Base-by-base conservation (phyloP, 1,140 invertebrate genomes). In the Aphelenchoides fujianensis region DNA sequence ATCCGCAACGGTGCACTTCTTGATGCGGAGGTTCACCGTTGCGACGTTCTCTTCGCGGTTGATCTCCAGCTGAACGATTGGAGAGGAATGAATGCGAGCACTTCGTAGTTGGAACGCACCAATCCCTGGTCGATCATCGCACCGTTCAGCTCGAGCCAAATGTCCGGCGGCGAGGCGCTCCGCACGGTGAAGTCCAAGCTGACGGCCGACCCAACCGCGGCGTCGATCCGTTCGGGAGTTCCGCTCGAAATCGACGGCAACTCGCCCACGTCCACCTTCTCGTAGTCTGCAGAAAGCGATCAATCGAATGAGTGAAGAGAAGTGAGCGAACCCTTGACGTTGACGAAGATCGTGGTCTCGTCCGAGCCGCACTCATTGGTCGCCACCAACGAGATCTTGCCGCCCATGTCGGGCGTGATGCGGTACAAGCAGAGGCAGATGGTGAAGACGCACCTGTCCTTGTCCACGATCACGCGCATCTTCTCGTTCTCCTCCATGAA, bases 401-500 rank as follows among this genome's bases (percentile, higher is more conserved):
- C 70, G 9, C 35, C 48, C 2, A 69, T 30, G 36, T 71, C 35
- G n/a, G 27, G 31, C 31, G n/a, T 31, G 16, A 53, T 70, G 30
- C n/a, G 36, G 30, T 31, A 71, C 5, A 35, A 52, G 19, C 19
- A 71, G 35, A 59, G 23, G 34, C 55, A 59, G 0, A 71, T 52
- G 7, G 63, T 70, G 28, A 69, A 71, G 0, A 70, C 9, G 16
- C 34, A 70, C 23, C 57, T 70, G 36, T 71, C 70, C 31, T 71
- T 36, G 16, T 69, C 68, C 37, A 71, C 68, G 48, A 67, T 69
- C 16, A 71, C 41, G 34, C 37, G 34, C 3, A 71, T 53, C 19
- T 28, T 53, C 5, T 71, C 70, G 41, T 53, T 67, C 19, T 71
- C 63, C 16, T 70, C 70, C 67, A 71, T 71, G 68, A 30, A 70